These are phyloP conservation scores for Rhodeus uyekii DNA, from an alignment of 2,797 vertebrate species.

Conservation along the genomic window DNA sequence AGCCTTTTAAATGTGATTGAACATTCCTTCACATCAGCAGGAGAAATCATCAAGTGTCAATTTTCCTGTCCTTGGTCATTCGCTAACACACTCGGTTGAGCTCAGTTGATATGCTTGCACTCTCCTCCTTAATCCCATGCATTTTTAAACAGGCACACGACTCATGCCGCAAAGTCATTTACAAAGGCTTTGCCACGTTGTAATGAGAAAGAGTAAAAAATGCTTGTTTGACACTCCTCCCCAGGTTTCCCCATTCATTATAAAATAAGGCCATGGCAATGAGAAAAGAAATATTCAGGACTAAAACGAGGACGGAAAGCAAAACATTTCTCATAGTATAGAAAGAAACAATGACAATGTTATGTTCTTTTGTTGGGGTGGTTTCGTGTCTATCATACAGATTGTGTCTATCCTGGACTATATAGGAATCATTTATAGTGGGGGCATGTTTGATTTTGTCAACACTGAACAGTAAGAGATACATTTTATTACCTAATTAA, in stretches of 20 bases:
- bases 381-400: neutral
- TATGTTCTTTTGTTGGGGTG: neutral
- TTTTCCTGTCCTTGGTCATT: constrained; percentile 65
- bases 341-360: neutral
- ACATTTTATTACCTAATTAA: neutral
- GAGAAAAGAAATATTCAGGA: constrained; percentile 58
- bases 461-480: neutral
- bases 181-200: constrained; percentile 66
- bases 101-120: constrained; percentile 71
- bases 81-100: constrained; percentile 64
- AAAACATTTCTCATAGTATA: neutral
- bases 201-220: constrained; percentile 76
- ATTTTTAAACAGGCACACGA: constrained; percentile 78
- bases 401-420: neutral
- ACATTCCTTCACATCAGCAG: constrained; percentile 37
- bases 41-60: constrained; percentile 66
- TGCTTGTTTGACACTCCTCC: constrained; percentile 68
- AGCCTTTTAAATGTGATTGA: constrained; percentile 44
- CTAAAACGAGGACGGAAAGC: constrained; percentile 28
- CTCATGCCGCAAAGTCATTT: constrained; percentile 72
- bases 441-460: neutral
- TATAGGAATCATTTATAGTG: neutral
- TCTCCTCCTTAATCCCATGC: constrained; percentile 76
- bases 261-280: constrained; percentile 60
- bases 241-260: constrained; percentile 74